These are phyloP conservation scores for Paedocypris micromegethes DNA, from an alignment of 2,797 vertebrate genomes.

Conservation along the genomic window DNA sequence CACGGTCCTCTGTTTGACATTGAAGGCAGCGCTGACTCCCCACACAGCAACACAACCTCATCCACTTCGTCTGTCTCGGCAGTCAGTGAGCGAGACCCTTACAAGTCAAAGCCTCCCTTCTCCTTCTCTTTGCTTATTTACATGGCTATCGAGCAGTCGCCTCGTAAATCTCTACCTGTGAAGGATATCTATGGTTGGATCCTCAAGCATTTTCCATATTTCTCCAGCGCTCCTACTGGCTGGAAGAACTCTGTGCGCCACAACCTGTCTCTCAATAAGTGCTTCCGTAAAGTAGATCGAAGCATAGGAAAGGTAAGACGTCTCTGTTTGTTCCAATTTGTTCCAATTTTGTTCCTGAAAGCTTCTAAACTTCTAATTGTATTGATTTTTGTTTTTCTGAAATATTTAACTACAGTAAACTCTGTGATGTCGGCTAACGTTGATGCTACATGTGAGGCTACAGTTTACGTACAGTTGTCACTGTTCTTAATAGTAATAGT, in stretches of 20 bases:
- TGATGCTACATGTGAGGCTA: no score
- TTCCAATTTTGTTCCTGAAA: no score
- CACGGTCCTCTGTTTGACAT: slow-evolving; percentile 89
- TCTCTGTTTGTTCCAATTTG: no score
- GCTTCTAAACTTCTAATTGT: no score
- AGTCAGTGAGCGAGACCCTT: slow-evolving; percentile 79
- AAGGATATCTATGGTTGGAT: slow-evolving; percentile 99
- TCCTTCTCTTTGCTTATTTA: slow-evolving; percentile 98
- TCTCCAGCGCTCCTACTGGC: slow-evolving; percentile 93
- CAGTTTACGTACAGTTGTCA: no score
- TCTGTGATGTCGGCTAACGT: no score
- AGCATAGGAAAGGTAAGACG: slow-evolving; percentile 92
- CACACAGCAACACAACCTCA: slow-evolving; percentile 61
- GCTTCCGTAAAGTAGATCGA: slow-evolving; percentile 97
- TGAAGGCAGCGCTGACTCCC: slow-evolving; percentile 78
- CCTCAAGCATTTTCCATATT: slow-evolving; percentile 96
- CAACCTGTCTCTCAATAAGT: slow-evolving; percentile 98
- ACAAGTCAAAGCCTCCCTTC: slow-evolving; percentile 94
- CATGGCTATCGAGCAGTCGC: slow-evolving; percentile 98
- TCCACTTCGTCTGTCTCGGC: slow-evolving; percentile 75
- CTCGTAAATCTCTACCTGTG: slow-evolving; percentile 94
- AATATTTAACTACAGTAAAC: no score
- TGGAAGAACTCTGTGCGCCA: slow-evolving; percentile 99
- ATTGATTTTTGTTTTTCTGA: no score
- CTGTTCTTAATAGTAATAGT: no score